Conservation (phyloP, 2,113 vertebrate species). For the Grallaria varia region DNA sequence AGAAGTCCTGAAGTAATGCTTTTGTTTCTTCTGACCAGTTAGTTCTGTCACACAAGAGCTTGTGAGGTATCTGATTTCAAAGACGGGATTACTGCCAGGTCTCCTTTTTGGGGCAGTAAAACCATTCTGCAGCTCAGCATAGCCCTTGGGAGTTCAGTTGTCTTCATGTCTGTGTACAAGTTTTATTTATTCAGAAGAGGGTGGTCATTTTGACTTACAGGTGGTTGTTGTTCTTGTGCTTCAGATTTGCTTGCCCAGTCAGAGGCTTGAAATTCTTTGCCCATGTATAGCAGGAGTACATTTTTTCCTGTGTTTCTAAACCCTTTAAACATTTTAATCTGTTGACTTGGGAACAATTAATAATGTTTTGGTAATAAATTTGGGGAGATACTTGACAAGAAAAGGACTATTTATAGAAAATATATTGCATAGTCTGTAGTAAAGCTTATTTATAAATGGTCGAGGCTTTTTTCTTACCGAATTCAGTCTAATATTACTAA, state of each 20-base stretch:
- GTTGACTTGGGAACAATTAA: neutral
- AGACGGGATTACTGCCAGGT: neutral
- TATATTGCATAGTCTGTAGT: neutral
- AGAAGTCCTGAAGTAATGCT: neutral
- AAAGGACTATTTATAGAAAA: neutral
- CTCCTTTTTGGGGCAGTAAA: neutral
- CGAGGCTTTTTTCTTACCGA: neutral
- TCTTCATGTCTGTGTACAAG: neutral
- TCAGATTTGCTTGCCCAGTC: neutral
- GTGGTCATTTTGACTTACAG: neutral
- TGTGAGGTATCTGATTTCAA: neutral
- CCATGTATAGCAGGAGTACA: neutral
- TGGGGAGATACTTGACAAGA: neutral
- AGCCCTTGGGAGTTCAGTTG: neutral
- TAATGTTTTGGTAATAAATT: neutral
- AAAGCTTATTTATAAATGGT: neutral
- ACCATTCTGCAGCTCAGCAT: neutral
- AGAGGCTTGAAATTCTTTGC: slow-evolving; percentile 6
- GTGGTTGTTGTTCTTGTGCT: neutral
- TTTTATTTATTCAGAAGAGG: neutral
- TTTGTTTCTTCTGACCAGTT: neutral
- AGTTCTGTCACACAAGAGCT: neutral
- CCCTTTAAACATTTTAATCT: neutral
- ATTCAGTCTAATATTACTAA: neutral
- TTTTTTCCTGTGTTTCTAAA: neutral